phyloP scores from a whole-genome alignment of 2,113 vertebrate species.

The Bufo bufo region DNA sequence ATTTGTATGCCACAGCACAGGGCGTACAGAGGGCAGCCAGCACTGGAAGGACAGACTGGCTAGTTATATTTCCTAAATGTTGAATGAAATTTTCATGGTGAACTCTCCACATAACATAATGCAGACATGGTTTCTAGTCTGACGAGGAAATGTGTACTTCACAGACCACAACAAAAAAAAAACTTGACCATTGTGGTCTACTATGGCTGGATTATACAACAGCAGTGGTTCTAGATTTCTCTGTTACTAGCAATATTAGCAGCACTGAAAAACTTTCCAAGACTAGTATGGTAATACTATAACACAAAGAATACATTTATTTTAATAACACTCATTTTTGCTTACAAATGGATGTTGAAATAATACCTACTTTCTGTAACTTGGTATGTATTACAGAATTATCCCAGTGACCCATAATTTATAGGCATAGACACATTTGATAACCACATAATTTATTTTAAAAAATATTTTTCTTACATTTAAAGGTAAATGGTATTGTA shows the following conservation, averaged over 20 bases:
- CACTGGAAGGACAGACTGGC: neutral
- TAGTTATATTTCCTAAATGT: neutral
- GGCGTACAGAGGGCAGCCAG: neutral
- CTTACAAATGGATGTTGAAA: neutral
- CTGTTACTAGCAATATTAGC: neutral
- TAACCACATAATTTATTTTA: neutral
- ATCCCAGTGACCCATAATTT: neutral
- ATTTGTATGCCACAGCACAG: neutral
- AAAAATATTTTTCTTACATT: too few species aligned
- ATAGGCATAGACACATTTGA: too few species aligned
- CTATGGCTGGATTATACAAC: neutral
- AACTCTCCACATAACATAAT: neutral
- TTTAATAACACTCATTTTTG: too few species aligned
- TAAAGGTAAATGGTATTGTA: neutral
- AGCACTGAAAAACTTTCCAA: neutral
- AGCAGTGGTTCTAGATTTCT: neutral
- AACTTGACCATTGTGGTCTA: neutral
- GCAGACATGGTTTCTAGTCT: constrained; percentile 32
- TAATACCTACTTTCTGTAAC: neutral
- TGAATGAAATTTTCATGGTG: neutral
- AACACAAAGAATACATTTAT: neutral
- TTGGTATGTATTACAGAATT: neutral
- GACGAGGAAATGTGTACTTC: neutral
- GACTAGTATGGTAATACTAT: neutral
- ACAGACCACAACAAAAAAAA: constrained; percentile 18